These are phyloP conservation scores for Pelagia noctiluca DNA, from an alignment of 30 jellyfish, hydroid and myxozoan genomes.

Conservation along the genomic window DNA sequence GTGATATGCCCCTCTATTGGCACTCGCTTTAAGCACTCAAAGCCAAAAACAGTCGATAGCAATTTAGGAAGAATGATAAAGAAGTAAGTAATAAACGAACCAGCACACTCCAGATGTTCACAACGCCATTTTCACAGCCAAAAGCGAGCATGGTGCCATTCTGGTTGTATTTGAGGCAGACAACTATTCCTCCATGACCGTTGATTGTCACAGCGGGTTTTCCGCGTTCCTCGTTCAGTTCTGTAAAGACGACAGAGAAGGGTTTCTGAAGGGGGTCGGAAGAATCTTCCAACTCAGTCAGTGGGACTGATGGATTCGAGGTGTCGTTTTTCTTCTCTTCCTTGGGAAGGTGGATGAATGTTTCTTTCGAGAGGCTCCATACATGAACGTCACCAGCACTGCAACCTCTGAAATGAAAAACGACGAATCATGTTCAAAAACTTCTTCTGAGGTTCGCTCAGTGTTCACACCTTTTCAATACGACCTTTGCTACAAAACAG, in stretches of 20 bases:
- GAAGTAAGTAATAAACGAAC: too few relatives aligned
- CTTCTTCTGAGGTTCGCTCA: too few relatives aligned
- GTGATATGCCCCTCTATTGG: too few relatives aligned
- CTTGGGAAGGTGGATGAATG: not conserved
- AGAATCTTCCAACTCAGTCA: too few relatives aligned
- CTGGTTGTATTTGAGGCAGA: constrained; percentile 64
- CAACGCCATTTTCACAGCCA: constrained; percentile 79
- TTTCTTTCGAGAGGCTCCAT: constrained; percentile 59
- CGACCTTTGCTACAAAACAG: too few relatives aligned
- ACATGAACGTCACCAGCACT: constrained; percentile 73
- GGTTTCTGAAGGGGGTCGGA: not conserved
- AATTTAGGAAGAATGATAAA: too few relatives aligned
- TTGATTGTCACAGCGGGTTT: constrained; percentile 27
- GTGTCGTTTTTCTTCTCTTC: constrained; percentile 29
- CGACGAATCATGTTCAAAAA: too few relatives aligned
- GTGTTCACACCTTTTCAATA: too few relatives aligned
- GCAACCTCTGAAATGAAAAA: constrained; percentile 89
- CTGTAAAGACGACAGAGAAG: not conserved
- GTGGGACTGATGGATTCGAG: not conserved
- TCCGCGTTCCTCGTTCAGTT: constrained; percentile 9
- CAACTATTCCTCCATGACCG: constrained; percentile 62
- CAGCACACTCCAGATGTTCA: constrained; percentile 65
- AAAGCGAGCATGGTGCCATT: constrained; percentile 70
- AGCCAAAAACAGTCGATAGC: too few relatives aligned
- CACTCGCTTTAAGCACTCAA: too few relatives aligned